Conservation (phyloP, 1,140 invertebrate species). For the Anoplophora glabripennis region DNA sequence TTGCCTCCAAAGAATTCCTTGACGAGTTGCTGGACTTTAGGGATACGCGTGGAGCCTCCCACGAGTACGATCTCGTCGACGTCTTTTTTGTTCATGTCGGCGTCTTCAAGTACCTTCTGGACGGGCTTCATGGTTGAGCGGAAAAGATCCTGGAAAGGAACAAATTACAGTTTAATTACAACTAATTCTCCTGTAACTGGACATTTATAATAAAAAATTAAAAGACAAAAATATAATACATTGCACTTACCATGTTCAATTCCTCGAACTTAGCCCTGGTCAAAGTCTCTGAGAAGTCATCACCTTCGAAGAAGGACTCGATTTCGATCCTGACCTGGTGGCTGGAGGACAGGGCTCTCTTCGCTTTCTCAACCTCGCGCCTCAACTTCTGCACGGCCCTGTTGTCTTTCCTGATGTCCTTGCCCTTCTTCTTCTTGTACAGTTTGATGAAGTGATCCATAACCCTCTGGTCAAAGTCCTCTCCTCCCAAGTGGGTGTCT, state of each 20-base stretch:
- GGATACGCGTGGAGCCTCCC: conserved; percentile 98
- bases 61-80: conserved; percentile 99
- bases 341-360: conserved; percentile 90
- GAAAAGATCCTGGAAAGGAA: conserved; percentile 77
- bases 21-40: conserved; percentile 97
- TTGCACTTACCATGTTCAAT: conserved; percentile 78
- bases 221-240: too few relatives aligned
- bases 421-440: conserved; percentile 99
- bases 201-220: too few relatives aligned
- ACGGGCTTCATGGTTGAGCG: conserved; percentile 97
- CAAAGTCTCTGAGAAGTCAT: conserved; percentile 98
- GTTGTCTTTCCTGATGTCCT: conserved; percentile 94
- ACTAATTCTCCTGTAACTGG: too few relatives aligned
- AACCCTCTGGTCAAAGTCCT: conserved; percentile 97
- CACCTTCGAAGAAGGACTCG: conserved; percentile 98
- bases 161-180: neutral
- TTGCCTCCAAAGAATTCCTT: conserved; percentile 99
- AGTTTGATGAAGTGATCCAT: conserved; percentile 99
- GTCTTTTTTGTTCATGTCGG: conserved; percentile 98
- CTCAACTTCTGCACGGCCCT: conserved; percentile 94
- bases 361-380: conserved; percentile 97
- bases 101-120: conserved; percentile 93
- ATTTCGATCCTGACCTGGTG: conserved; percentile 99
- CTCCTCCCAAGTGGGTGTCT: conserved; percentile 97
- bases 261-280: conserved; percentile 99